These are phyloP conservation scores for Ammodytes marinus DNA, from an alignment of 2,113 vertebrate species.

Conservation along the genomic window DNA sequence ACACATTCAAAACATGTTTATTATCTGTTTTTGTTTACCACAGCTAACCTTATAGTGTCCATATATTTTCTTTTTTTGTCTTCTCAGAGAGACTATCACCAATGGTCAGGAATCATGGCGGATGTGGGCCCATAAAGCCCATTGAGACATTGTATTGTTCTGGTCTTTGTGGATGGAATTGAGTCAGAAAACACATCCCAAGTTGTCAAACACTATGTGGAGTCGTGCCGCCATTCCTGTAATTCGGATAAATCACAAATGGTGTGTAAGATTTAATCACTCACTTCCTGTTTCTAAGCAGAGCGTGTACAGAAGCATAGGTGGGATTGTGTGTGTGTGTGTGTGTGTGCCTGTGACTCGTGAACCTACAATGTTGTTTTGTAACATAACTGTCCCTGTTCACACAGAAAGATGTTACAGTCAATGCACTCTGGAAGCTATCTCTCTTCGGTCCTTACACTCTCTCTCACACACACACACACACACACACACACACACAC, in stretches of 20 bases:
- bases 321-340: neutral
- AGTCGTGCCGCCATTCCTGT: conserved; percentile 7
- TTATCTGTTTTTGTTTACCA: neutral
- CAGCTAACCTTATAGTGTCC: neutral
- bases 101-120: fast-evolving
- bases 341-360: conserved; percentile 41
- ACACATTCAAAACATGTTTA: neutral
- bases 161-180: neutral
- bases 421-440: conserved; percentile 68
- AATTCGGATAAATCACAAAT: conserved; percentile 33
- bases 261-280: conserved; percentile 13
- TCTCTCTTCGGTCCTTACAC: conserved; percentile 8
- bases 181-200: conserved; percentile 6
- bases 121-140: neutral
- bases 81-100: neutral
- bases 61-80: neutral
- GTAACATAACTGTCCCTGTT: conserved; percentile 73
- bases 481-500: conserved; percentile 20
- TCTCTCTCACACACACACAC: conserved; percentile 21
- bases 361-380: conserved; percentile 49
- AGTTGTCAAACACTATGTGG: conserved; percentile 15
- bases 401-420: conserved; percentile 66
- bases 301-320: neutral
- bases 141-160: neutral
- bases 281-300: conserved; percentile 14